These are phyloP conservation scores for Crocuta crocuta DNA, from an alignment of 2,113 vertebrate species.

Conservation along the genomic window DNA sequence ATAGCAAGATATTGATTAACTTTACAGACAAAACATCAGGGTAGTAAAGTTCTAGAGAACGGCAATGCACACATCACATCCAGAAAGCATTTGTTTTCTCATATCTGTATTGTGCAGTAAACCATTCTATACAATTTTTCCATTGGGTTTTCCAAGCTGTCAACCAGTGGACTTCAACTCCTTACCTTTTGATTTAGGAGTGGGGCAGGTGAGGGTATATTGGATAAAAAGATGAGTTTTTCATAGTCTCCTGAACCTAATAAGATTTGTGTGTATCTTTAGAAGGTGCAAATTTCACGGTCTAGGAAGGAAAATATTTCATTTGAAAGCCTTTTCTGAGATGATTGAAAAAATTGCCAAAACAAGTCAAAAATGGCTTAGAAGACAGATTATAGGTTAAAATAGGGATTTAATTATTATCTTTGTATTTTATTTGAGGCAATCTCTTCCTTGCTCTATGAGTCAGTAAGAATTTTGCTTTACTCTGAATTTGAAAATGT, in stretches of 20 bases:
- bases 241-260: constrained; percentile 9
- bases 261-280: constrained; percentile 26
- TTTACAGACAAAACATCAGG: constrained; percentile 48
- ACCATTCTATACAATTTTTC: neutral
- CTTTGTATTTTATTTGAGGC: constrained; percentile 25
- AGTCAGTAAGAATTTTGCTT: constrained; percentile 22
- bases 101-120: constrained; percentile 38
- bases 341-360: constrained; percentile 1
- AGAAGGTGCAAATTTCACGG: constrained; percentile 3
- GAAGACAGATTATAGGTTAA: neutral
- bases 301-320: neutral
- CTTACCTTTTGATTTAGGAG: neutral
- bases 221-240: constrained; percentile 6
- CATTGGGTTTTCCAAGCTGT: neutral
- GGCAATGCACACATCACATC: neutral
- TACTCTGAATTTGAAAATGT: neutral
- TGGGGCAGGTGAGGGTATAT: accelerated
- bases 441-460: neutral
- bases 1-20: constrained; percentile 39
- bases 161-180: neutral
- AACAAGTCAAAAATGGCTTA: constrained; percentile 49
- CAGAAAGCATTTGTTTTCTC: constrained; percentile 43
- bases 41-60: neutral
- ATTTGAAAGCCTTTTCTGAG: constrained; percentile 3
- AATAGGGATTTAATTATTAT: constrained; percentile 7